Evolutionary conservation across 2,888 invertebrate species (phyloP).

Genomic region (Trichopoda pennipes): DNA sequence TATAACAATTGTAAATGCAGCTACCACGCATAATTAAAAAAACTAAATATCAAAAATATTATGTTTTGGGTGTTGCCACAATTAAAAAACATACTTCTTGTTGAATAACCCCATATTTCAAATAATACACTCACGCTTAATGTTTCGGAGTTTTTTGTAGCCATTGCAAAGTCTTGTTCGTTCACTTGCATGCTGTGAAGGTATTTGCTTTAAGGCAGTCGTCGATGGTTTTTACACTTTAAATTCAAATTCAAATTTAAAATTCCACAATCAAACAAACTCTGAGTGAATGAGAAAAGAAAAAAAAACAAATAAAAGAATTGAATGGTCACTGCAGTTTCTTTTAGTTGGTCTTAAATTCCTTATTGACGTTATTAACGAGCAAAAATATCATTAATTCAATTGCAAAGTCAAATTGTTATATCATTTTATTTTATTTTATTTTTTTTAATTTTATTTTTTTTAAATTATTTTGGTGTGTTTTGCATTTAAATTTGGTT

Average conservation of each 20-base stretch:
- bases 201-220: slow-evolving; percentile 27
- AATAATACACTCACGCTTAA: slow-evolving; percentile 39
- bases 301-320: slow-evolving; percentile 25
- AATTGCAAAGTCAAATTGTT: too few species aligned
- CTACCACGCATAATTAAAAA: too few species aligned
- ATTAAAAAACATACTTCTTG: too few species aligned
- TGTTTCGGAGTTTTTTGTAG: slow-evolving; percentile 17
- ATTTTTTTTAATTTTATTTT: background rate
- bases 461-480: too few species aligned
- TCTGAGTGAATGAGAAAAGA: slow-evolving; percentile 18
- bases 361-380: slow-evolving; percentile 1
- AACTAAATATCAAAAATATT: too few species aligned
- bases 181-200: slow-evolving; percentile 61
- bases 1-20: too few species aligned
- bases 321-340: slow-evolving; percentile 22
- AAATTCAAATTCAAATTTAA: slow-evolving; percentile 23
- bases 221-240: slow-evolving; percentile 5
- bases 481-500: too few species aligned
- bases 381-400: background rate
- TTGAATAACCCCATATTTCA: too few species aligned
- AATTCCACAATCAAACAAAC: background rate
- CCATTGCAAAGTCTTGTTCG: slow-evolving; percentile 29
- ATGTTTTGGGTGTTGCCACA: too few species aligned
- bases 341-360: slow-evolving; percentile 25
- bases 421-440: background rate